Percentiles rank a stretch among this genome's conserved stretches.
These are phyloP conservation scores for Hydractinia symbiolongicarpus DNA, from an alignment of 30 jellyfish, hydroid and myxozoan genomes.

Conservation along the genomic window DNA sequence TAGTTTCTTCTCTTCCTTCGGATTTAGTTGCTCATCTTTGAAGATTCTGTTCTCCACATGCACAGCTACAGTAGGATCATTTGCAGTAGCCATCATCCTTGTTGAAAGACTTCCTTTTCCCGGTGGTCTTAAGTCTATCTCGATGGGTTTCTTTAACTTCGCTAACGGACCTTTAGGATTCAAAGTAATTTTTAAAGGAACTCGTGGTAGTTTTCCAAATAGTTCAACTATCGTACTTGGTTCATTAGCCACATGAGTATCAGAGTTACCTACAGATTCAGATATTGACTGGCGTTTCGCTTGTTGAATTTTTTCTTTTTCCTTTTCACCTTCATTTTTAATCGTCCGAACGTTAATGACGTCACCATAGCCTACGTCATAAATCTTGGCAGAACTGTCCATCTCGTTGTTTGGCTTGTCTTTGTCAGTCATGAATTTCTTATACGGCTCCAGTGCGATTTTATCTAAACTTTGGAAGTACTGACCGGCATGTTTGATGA, in stretches of 20 bases:
- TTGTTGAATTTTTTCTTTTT: slow-evolving; percentile 19
- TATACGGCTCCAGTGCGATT: slow-evolving; percentile 91
- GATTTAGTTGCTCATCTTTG: slow-evolving; percentile 38
- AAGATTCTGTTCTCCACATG: slow-evolving; percentile 52
- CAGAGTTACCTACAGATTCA: neutral
- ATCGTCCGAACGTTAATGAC: slow-evolving; percentile 18
- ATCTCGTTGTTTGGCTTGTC: neutral
- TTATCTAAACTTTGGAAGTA: slow-evolving; percentile 79
- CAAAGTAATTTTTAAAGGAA: slow-evolving; percentile 89
- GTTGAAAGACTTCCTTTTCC: slow-evolving; percentile 58
- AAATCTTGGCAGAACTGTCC: neutral
- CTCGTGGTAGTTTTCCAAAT: slow-evolving; percentile 94
- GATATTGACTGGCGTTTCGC: slow-evolving; percentile 24
- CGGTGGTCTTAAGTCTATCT: slow-evolving; percentile 84
- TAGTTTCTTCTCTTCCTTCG: slow-evolving; percentile 25
- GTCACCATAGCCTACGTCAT: slow-evolving; percentile 1
- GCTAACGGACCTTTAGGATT: slow-evolving; percentile 98
- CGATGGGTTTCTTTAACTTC: slow-evolving; percentile 77
- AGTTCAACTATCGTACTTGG: slow-evolving; percentile 89
- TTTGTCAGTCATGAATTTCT: slow-evolving; percentile 51
- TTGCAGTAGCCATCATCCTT: slow-evolving; percentile 68
- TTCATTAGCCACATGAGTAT: slow-evolving; percentile 28
- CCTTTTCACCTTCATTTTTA: slow-evolving; percentile 22
- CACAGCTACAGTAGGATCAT: slow-evolving; percentile 83
- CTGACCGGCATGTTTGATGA: slow-evolving; percentile 74